phyloP scores from a whole-genome alignment of 2,797 vertebrate species.

The Tiaroga cobitis region DNA sequence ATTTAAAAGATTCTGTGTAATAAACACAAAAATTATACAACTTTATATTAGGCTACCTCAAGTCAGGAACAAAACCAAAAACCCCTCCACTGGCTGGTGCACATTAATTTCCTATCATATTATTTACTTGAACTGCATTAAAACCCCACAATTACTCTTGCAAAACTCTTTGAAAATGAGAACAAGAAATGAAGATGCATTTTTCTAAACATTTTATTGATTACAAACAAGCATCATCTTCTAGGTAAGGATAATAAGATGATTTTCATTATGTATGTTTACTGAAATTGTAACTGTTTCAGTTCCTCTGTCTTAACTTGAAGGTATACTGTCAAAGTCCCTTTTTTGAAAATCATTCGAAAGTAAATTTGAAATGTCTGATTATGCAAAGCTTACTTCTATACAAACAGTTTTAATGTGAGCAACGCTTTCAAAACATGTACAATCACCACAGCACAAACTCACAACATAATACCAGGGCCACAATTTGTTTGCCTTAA shows the following conservation, averaged over 20 bases:
- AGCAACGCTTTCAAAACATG: not conserved
- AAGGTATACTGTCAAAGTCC: not conserved
- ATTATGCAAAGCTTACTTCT: not conserved
- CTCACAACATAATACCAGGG: not conserved
- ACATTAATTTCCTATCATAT: not conserved
- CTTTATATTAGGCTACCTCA: not conserved
- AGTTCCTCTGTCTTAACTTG: not conserved
- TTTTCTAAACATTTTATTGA: not conserved
- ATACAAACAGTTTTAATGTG: not conserved
- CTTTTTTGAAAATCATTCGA: not conserved
- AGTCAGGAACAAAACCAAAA: not conserved
- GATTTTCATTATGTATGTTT: not conserved
- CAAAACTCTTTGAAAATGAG: not conserved
- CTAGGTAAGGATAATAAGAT: not conserved
- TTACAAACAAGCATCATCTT: not conserved
- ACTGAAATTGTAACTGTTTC: not conserved
- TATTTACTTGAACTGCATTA: not conserved
- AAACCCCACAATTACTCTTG: not conserved
- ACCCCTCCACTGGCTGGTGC: not conserved
- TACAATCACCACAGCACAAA: conserved; percentile 18
- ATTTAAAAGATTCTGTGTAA: not conserved
- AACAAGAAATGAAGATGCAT: not conserved
- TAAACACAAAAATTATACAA: not conserved
- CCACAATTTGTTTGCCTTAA: conserved; percentile 2
- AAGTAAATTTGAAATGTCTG: not conserved